These are phyloP conservation scores for Gonioctena quinquepunctata DNA, from an alignment of 1,140 invertebrate genomes.

Conservation along the genomic window DNA sequence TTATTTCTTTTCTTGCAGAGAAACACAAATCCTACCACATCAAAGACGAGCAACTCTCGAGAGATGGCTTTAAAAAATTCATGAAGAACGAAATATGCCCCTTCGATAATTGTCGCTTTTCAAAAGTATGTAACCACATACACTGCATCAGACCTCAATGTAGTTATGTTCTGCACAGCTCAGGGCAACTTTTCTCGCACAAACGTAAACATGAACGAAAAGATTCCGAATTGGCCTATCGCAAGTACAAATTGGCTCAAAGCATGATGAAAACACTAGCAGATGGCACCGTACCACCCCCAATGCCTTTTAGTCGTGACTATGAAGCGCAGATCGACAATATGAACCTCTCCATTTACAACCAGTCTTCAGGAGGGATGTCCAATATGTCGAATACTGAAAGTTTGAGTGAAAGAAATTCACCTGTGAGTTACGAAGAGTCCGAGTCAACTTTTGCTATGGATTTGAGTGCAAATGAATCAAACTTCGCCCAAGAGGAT, in stretches of 20 bases:
- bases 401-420: constrained; percentile 51
- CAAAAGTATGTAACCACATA: constrained; percentile 95
- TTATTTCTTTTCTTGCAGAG: constrained; percentile 65
- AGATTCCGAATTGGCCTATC: constrained; percentile 83
- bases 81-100: constrained; percentile 95
- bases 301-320: constrained; percentile 39
- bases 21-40: constrained; percentile 99
- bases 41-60: constrained; percentile 92
- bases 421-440: constrained; percentile 52
- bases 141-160: constrained; percentile 96
- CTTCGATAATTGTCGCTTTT: constrained; percentile 90
- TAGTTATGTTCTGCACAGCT: constrained; percentile 93
- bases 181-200: constrained; percentile 95
- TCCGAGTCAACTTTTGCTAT: constrained; percentile 48
- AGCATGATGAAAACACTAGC: constrained; percentile 55
- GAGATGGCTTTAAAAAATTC: constrained; percentile 98
- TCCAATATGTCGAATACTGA: constrained; percentile 48
- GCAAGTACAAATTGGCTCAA: constrained; percentile 70
- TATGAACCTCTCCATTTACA: constrained; percentile 43
- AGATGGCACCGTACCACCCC: constrained; percentile 36
- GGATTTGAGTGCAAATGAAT: constrained; percentile 53
- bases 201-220: constrained; percentile 95
- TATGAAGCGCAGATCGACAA: constrained; percentile 47
- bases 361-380: constrained; percentile 35
- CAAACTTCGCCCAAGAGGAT: constrained; percentile 39